phyloP scores from a whole-genome alignment of 92 coral and sea anemone genomes.

The Epizoanthus stellaris region DNA sequence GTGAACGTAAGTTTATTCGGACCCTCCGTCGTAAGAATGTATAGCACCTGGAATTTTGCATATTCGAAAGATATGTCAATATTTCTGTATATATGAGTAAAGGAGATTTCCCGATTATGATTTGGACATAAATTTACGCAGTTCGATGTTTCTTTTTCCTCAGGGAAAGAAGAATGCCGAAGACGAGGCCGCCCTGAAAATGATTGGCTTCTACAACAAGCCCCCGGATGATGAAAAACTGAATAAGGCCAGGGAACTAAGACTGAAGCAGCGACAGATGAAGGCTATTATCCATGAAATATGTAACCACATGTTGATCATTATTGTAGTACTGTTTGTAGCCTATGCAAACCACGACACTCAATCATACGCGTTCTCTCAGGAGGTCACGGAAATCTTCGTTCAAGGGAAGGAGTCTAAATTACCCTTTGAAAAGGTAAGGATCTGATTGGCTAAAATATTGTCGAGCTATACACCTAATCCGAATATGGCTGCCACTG shows the following conservation, averaged over 20 bases:
- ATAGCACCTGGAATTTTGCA: no score
- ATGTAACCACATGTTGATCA: conserved; percentile 69
- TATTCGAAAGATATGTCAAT: no score
- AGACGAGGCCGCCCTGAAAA: conserved; percentile 41
- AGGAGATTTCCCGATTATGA: no score
- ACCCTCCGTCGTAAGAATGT: no score
- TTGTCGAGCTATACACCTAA: neutral
- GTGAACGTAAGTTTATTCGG: no score
- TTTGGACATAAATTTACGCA: no score
- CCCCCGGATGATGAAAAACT: conserved; percentile 86
- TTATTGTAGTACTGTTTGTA: conserved; percentile 77
- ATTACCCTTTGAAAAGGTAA: conserved; percentile 55
- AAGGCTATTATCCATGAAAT: conserved; percentile 84
- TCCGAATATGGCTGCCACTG: no score
- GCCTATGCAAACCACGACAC: conserved; percentile 92
- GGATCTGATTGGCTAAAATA: neutral
- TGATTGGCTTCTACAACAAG: conserved; percentile 52
- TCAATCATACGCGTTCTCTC: conserved; percentile 68
- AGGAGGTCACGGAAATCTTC: conserved; percentile 67
- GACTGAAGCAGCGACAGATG: conserved; percentile 88
- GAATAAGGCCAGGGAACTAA: conserved; percentile 72
- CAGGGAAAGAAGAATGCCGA: conserved; percentile 46
- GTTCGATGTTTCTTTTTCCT: conserved; percentile 3
- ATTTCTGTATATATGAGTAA: no score
- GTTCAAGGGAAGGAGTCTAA: conserved; percentile 51